Percentiles rank a stretch among this genome's conserved stretches.
These are phyloP conservation scores for Halcyon senegalensis DNA, from an alignment of 2,113 vertebrate species.

Conservation along the genomic window DNA sequence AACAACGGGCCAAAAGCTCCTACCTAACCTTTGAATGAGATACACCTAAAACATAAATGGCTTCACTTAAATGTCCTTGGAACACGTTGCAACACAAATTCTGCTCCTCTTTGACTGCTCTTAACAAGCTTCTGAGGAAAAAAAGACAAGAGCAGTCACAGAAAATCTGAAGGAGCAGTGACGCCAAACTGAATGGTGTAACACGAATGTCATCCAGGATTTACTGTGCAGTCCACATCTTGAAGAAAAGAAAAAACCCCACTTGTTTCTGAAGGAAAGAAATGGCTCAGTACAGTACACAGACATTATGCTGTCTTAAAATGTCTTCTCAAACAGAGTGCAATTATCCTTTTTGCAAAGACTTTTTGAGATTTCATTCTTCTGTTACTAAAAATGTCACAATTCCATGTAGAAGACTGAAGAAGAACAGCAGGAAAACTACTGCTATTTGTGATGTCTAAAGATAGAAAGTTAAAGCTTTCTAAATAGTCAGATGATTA, in stretches of 20 bases:
- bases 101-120: not conserved
- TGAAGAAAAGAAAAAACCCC: not conserved
- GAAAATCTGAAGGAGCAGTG: not conserved
- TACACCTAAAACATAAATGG: not conserved
- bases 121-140: not conserved
- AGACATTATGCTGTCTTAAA: not conserved
- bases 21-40: not conserved
- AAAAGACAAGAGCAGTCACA: not conserved
- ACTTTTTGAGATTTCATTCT: not conserved
- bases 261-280: not conserved
- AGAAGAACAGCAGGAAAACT: not conserved
- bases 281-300: not conserved
- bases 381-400: not conserved
- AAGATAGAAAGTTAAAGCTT: not conserved
- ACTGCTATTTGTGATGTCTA: not conserved
- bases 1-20: not conserved
- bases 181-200: not conserved
- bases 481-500: not conserved
- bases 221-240: not conserved
- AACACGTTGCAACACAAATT: not conserved
- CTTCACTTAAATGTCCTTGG: not conserved
- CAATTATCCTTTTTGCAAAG: not conserved
- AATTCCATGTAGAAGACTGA: not conserved
- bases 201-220: not conserved
- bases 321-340: not conserved